Conservation (phyloP, 2,888 invertebrate genomes). For the Yponomeuta cagnagella region DNA sequence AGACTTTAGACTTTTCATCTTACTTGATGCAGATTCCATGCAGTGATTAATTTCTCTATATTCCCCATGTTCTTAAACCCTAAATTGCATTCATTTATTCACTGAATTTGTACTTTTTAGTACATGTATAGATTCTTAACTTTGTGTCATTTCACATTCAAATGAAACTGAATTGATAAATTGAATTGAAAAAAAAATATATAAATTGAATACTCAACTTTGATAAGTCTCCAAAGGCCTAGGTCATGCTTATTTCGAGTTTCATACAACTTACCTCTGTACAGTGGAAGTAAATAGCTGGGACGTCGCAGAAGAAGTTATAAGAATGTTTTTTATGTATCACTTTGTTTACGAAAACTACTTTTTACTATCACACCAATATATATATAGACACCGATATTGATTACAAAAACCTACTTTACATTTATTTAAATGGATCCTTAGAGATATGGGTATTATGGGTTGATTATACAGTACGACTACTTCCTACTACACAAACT, state of each 20-base stretch:
- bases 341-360: not conserved
- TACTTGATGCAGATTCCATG: no score
- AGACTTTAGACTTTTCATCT: no score
- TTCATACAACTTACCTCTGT: not conserved
- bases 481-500: constrained; percentile 17
- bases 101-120: no score
- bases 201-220: not conserved
- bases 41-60: no score
- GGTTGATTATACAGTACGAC: constrained; percentile 18
- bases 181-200: no score
- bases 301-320: not conserved
- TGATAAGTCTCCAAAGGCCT: not conserved
- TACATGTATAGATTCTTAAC: no score
- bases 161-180: no score
- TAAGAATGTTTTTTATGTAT: not conserved
- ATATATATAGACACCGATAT: not conserved
- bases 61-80: no score
- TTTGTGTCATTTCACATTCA: no score
- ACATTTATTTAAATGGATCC: not conserved
- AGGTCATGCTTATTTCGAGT: not conserved
- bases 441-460: not conserved
- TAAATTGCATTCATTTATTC: no score
- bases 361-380: not conserved
- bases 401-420: constrained; percentile 7
- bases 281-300: not conserved